Percentiles rank a stretch among this genome's conserved stretches.
Conservation (phyloP, 2,797 vertebrate species). For the Microtus californicus region DNA sequence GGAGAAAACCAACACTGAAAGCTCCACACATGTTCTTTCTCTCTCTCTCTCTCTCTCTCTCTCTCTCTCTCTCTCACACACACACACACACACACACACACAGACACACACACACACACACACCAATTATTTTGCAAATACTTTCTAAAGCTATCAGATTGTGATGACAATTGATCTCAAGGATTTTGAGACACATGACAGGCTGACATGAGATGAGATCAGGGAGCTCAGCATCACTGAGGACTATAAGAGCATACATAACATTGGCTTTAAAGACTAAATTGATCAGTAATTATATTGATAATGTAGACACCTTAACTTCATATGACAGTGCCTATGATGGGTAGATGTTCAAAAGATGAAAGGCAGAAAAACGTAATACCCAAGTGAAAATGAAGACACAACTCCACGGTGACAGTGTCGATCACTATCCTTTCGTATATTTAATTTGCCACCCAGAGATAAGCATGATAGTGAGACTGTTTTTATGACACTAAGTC, state of each 20-base stretch:
- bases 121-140: background rate
- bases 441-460: constrained; percentile 39
- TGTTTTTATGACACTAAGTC: background rate
- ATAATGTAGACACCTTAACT: constrained; percentile 1
- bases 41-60: background rate
- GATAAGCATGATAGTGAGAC: background rate
- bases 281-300: background rate
- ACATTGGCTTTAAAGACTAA: background rate
- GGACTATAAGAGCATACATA: background rate
- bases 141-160: constrained; percentile 30
- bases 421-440: background rate
- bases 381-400: constrained; percentile 8
- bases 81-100: too few relatives aligned
- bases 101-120: background rate
- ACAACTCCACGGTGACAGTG: background rate
- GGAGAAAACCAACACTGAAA: background rate
- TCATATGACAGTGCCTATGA: background rate
- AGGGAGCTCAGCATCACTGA: background rate
- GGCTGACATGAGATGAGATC: background rate
- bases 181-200: background rate
- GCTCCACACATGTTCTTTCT: background rate
- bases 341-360: background rate
- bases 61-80: background rate
- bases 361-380: background rate
- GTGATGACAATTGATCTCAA: background rate